phyloP scores from a whole-genome alignment of 2,113 vertebrate species.

The Osmerus mordax region DNA sequence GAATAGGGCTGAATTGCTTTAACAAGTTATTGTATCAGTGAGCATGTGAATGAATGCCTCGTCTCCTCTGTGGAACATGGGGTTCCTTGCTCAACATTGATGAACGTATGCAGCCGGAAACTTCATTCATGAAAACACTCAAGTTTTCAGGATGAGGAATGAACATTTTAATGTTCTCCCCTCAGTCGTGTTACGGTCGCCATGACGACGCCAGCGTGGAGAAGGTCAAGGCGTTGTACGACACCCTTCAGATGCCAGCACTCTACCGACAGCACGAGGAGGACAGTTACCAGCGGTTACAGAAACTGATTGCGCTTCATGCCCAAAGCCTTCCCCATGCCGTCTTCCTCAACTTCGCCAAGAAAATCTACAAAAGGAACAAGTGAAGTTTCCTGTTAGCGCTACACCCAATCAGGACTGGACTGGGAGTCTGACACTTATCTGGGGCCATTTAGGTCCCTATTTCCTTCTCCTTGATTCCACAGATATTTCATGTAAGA shows the following conservation, averaged over 20 bases:
- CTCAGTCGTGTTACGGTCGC: constrained; percentile 77
- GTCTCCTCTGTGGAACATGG: too few species aligned
- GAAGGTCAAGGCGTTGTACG: constrained; percentile 83
- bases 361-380: constrained; percentile 87
- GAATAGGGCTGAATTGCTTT: not conserved
- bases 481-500: not conserved
- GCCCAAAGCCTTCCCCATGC: constrained; percentile 71
- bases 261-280: constrained; percentile 81
- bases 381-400: constrained; percentile 71
- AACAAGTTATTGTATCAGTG: too few species aligned
- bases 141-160: not conserved
- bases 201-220: constrained; percentile 79
- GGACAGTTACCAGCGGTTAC: constrained; percentile 78
- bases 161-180: not conserved
- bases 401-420: not conserved
- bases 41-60: too few species aligned
- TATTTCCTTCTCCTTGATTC: not conserved
- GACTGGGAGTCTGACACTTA: not conserved
- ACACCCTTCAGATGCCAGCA: constrained; percentile 68
- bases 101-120: too few species aligned
- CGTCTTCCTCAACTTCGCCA: constrained; percentile 82
- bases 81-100: too few species aligned
- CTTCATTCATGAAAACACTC: not conserved
- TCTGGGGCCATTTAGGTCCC: not conserved
- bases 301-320: constrained; percentile 73